These are phyloP conservation scores for Penaeus monodon DNA, from an alignment of 2,888 invertebrate species.

Conservation along the genomic window DNA sequence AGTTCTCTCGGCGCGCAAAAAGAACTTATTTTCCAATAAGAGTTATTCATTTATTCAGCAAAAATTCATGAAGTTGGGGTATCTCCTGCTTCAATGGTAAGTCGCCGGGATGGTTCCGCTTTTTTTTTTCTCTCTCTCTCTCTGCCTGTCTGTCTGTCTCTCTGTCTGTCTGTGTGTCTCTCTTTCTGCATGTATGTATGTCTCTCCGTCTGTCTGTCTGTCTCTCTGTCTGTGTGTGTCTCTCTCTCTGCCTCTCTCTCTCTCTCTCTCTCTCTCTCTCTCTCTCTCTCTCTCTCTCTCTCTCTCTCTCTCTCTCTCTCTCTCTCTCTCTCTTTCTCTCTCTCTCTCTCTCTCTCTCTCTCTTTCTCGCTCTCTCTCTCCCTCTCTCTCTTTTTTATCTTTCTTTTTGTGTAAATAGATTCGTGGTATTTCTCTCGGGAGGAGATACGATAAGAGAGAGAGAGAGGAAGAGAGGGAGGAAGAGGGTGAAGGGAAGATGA, in stretches of 20 bases:
- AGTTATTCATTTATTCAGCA: conserved; percentile 53
- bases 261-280: neutral
- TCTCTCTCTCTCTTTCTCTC: neutral
- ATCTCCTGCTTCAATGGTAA: neutral
- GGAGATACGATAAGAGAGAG: too few relatives aligned
- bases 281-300: neutral
- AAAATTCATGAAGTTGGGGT: conserved; percentile 35
- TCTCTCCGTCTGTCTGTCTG: too few relatives aligned
- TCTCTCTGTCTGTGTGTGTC: neutral
- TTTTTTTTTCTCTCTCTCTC: neutral
- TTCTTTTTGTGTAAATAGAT: too few relatives aligned
- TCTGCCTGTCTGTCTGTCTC: neutral
- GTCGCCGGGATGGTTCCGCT: neutral
- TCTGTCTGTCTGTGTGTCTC: neutral
- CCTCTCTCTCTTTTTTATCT: neutral
- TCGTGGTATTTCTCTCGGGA: too few relatives aligned
- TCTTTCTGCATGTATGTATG: neutral
- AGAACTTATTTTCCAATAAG: conserved; percentile 56
- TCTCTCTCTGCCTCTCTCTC: neutral
- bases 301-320: neutral
- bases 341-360: neutral
- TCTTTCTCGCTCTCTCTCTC: neutral
- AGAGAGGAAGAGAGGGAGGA: too few relatives aligned
- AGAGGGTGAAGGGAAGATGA: too few relatives aligned
- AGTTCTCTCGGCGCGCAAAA: conserved; percentile 49